Evolutionary conservation across 2,113 vertebrate species (phyloP).

Genomic region (Gymnorhina tibicen): DNA sequence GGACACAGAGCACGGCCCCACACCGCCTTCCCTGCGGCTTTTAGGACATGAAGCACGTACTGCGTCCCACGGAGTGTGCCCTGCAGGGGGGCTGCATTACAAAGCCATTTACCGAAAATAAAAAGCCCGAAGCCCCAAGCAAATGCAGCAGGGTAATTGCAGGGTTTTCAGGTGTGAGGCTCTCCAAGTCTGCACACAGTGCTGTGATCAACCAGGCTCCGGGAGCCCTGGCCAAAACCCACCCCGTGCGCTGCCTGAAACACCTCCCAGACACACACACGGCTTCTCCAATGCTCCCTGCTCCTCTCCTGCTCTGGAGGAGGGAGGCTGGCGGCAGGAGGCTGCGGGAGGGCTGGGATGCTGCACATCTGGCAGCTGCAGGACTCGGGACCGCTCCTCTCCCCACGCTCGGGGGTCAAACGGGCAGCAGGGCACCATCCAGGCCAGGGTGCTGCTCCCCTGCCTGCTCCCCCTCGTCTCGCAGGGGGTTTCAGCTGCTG

Average conservation of each 20-base stretch:
- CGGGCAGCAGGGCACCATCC: background rate
- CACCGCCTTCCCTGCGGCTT: accelerated
- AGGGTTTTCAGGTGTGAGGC: background rate
- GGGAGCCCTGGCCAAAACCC: background rate
- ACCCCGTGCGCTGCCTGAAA: background rate
- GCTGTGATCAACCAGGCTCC: background rate
- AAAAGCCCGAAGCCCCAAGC: background rate
- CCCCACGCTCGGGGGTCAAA: accelerated
- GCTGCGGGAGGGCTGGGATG: background rate
- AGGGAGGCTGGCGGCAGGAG: background rate
- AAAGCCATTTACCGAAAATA: background rate
- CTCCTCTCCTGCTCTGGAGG: background rate
- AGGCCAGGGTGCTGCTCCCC: background rate
- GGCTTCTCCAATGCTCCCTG: background rate
- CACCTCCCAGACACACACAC: background rate
- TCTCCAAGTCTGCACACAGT: accelerated
- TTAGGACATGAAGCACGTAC: background rate
- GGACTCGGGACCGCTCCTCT: background rate
- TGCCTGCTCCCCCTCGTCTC: background rate
- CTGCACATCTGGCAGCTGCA: background rate
- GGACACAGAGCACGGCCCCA: background rate
- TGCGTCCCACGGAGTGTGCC: accelerated
- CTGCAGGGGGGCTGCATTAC: background rate
- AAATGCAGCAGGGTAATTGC: background rate
- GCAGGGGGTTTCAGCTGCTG: background rate